Evolutionary conservation across 1,140 invertebrate species (phyloP).

Genomic region (Nixonia krombeini): DNA sequence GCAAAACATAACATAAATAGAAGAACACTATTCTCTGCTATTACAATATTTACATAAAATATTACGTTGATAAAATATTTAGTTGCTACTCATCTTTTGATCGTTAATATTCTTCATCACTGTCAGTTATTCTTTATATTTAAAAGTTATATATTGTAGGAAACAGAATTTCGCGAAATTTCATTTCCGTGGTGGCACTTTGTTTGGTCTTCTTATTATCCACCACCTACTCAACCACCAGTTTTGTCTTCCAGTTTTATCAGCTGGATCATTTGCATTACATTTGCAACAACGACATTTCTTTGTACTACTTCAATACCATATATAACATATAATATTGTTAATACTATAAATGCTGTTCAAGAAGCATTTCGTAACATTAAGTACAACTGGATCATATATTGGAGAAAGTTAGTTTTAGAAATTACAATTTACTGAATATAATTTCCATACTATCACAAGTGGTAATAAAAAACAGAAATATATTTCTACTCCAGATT

Average conservation of each 20-base stretch:
- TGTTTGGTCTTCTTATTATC: slow-evolving; percentile 63
- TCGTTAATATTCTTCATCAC: no score
- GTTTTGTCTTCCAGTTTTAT: slow-evolving; percentile 58
- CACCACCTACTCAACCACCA: slow-evolving; percentile 42
- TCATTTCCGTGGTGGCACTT: slow-evolving; percentile 59
- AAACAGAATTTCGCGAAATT: slow-evolving; percentile 49
- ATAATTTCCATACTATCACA: no score
- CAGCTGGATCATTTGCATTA: slow-evolving; percentile 63
- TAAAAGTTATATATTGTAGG: slow-evolving; percentile 35
- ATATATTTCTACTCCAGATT: no score
- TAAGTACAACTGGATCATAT: not conserved
- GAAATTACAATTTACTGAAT: no score
- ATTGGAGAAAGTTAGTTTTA: slow-evolving; percentile 26
- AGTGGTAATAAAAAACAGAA: no score
- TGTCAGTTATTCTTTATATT: no score
- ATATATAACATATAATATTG: slow-evolving; percentile 15
- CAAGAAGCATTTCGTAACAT: not conserved
- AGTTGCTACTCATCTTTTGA: no score
- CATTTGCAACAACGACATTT: slow-evolving; percentile 23
- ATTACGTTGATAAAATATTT: no score
- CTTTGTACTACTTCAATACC: slow-evolving; percentile 45
- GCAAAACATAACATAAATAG: no score
- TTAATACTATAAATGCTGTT: not conserved
- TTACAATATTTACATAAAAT: no score
- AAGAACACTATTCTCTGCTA: no score